phyloP scores from a whole-genome alignment of 2,797 vertebrate species.

The Meriones psammophilus region DNA sequence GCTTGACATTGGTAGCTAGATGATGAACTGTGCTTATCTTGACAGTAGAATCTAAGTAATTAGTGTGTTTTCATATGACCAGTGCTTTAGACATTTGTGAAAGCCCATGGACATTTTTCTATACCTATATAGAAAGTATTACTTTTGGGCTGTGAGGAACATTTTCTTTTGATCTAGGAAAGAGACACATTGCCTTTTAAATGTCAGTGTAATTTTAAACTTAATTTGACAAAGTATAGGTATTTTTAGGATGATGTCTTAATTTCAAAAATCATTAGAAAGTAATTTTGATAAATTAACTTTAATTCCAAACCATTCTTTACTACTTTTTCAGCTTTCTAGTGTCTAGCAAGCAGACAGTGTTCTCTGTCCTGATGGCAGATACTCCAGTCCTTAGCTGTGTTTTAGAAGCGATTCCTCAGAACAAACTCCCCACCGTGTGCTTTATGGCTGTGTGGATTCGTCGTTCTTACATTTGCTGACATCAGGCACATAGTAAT shows the following conservation, averaged over 20 bases:
- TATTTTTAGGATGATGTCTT: conserved; percentile 21
- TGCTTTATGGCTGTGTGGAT: not conserved
- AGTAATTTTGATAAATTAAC: not conserved
- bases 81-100: conserved; percentile 21
- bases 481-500: not conserved
- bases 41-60: not conserved
- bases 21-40: not conserved
- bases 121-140: conserved; percentile 41
- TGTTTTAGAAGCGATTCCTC: not conserved
- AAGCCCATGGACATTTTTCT: not conserved
- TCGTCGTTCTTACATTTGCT: conserved; percentile 26
- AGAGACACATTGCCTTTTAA: conserved; percentile 4
- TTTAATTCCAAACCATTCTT: not conserved
- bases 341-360: not conserved
- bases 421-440: not conserved
- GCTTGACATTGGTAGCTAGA: not conserved
- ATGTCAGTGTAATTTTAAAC: not conserved
- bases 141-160: not conserved
- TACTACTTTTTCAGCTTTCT: not conserved
- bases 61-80: not conserved
- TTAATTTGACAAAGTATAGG: not conserved
- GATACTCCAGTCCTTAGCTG: not conserved
- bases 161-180: conserved; percentile 41
- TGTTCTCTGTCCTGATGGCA: not conserved
- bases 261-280: conserved; percentile 26